phyloP scores from a whole-genome alignment of 2,113 vertebrate genomes.

The Megalops atlanticus region DNA sequence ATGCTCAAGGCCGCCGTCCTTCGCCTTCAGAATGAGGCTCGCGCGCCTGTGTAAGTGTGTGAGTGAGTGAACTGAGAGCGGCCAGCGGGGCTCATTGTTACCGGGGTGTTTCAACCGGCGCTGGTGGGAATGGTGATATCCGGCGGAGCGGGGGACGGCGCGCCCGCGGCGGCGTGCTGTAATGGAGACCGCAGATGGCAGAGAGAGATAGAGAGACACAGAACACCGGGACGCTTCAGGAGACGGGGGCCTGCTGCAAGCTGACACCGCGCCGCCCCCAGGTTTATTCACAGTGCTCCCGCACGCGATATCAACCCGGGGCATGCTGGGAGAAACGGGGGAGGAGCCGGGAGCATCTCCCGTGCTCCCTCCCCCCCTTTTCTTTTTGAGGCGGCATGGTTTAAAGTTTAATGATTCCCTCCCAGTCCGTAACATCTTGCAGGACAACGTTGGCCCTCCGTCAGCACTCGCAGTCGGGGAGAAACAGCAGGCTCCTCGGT shows the following conservation, averaged over 20 bases:
- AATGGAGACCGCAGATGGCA: conserved; percentile 20
- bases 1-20: not conserved
- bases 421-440: not conserved
- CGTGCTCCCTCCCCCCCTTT: not conserved
- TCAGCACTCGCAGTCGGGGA: not conserved
- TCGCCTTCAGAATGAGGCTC: too few relatives aligned
- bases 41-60: too few relatives aligned
- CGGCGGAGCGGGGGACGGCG: not conserved
- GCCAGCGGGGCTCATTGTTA: not conserved
- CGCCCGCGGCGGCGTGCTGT: not conserved
- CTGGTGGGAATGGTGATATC: not conserved
- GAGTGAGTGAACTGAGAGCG: not conserved
- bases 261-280: conserved; percentile 18
- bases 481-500: too few relatives aligned
- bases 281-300: conserved; percentile 20
- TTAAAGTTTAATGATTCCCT: conserved; percentile 12
- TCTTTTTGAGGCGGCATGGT: not conserved
- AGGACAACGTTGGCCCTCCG: not conserved
- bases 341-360: not conserved
- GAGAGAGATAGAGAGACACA: conserved; percentile 11
- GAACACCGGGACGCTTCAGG: conserved; percentile 19
- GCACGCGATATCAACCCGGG: conserved; percentile 7
- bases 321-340: conserved; percentile 23
- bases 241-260: conserved; percentile 14
- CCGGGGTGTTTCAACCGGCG: not conserved